Percentiles rank a stretch among this genome's conserved stretches.
Evolutionary conservation across 2,113 vertebrate species (phyloP).

Genomic region (Urocitellus parryii): DNA sequence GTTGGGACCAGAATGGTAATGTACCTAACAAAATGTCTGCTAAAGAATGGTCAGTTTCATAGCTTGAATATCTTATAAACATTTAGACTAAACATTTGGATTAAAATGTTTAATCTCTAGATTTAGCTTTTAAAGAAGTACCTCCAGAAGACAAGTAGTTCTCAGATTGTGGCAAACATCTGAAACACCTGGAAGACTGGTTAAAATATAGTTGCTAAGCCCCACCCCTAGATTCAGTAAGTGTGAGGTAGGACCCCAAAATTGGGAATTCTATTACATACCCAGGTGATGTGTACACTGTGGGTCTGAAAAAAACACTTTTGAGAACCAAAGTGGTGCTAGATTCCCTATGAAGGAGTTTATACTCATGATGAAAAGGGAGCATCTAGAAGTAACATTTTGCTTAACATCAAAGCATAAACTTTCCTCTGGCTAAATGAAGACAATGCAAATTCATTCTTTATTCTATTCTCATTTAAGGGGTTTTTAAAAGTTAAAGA

Average conservation of each 20-base stretch:
- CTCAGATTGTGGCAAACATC: too few species aligned
- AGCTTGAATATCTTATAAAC: not conserved
- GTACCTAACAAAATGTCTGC: not conserved
- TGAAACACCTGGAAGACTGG: not conserved
- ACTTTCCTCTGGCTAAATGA: slow-evolving; percentile 4
- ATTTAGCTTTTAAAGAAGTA: not conserved
- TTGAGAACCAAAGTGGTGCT: not conserved
- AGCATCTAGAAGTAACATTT: not conserved
- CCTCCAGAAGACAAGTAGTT: not conserved
- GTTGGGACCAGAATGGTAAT: not conserved
- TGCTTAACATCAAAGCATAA: slow-evolving; percentile 31
- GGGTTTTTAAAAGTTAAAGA: slow-evolving; percentile 30
- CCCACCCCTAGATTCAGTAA: not conserved
- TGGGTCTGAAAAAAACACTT: not conserved
- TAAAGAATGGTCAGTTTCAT: not conserved
- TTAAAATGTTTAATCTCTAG: slow-evolving; percentile 11
- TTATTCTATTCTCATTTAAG: slow-evolving; percentile 14
- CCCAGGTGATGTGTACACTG: not conserved
- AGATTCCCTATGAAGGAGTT: not conserved
- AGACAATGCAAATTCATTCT: slow-evolving; percentile 11
- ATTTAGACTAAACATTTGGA: not conserved
- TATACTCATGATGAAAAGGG: not conserved
- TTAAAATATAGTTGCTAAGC: not conserved
- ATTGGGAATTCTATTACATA: not conserved
- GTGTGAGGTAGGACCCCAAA: not conserved